Evolutionary conservation across 2,888 invertebrate species (phyloP), one percentile per base, ranked within the genome.

Genomic region (Ophonus ardosiacus): DNA sequence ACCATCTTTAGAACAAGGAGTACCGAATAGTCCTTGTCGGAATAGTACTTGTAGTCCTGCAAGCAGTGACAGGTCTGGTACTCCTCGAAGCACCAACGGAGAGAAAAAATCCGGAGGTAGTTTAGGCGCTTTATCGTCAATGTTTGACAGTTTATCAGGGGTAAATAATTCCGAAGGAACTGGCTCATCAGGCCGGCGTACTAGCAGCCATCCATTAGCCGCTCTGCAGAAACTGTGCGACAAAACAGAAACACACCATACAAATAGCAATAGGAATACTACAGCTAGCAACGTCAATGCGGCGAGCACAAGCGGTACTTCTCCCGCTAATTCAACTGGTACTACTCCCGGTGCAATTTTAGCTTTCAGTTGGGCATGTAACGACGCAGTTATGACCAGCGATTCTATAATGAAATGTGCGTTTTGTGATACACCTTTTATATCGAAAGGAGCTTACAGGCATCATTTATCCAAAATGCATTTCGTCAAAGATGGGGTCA

Each of bases 401-500:
- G 97, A 97, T 89, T 96, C 97, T 38, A 96, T 97, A 86, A 97
- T 98, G 95, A 98, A 98, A 91, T 98, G 98, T 92, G 97, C 98
- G 82, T 96, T 97, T 90, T 98, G 98, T 93, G 98, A 98, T 92
- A 98, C 98, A 24, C 97, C 98, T 31, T 98, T 98, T 91, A 97
- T 98, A 88, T 98, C 98, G 59, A 98, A 98, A 92, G 98, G 98
- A 82, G 98, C 98, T 10, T 98, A 98, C 92, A 94, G 99, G 89
- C 98, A 98, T 91, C 99, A 99, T 90, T 92, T 98, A 88, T 98
- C 97, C 74, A 98, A 98, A 92, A 97, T 97, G 95, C 98, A 98
- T 91, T 98, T 98, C 90, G 97, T 98, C 85, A 98, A 98, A 90
- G 98, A 98, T 89, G 96, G 97, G n/a, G 95, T 95, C 40, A 93